Conservation (phyloP, 1,140 invertebrate species). For the Aricia agestis region DNA sequence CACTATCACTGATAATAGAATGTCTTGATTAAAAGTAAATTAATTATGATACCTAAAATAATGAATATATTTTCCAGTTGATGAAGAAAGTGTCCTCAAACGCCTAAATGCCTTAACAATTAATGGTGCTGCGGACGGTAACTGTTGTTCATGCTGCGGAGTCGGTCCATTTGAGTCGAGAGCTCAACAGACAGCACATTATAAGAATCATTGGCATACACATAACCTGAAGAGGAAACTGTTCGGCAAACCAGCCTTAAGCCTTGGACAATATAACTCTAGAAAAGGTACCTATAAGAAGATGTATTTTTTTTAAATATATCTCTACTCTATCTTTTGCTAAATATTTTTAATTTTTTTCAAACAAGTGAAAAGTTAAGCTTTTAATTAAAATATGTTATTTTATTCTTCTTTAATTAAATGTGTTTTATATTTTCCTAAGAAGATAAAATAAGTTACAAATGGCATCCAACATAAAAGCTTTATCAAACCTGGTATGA, state of each 20-base stretch:
- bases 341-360: too few species aligned
- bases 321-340: too few species aligned
- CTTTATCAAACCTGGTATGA: too few species aligned
- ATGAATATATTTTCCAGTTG: conserved; percentile 37
- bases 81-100: conserved; percentile 68
- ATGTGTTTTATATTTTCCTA: too few species aligned
- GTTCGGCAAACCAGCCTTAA: conserved; percentile 61
- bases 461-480: too few species aligned
- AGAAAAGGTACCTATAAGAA: conserved; percentile 47
- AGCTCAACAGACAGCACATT: conserved; percentile 66
- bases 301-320: too few species aligned
- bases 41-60: not conserved
- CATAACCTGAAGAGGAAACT: conserved; percentile 68
- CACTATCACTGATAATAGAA: too few species aligned
- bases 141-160: conserved; percentile 68
- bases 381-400: too few species aligned
- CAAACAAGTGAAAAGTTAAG: too few species aligned
- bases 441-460: too few species aligned
- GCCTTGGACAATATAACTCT: conserved; percentile 57
- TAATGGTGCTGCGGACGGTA: conserved; percentile 51
- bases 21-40: too few species aligned
- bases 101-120: conserved; percentile 58
- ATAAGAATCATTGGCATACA: conserved; percentile 72
- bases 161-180: conserved; percentile 66
- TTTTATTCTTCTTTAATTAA: too few species aligned